Conservation (phyloP, 37 sponge, comb jelly and placozoan genomes). For the Chondrilla cf. caribensis region DNA sequence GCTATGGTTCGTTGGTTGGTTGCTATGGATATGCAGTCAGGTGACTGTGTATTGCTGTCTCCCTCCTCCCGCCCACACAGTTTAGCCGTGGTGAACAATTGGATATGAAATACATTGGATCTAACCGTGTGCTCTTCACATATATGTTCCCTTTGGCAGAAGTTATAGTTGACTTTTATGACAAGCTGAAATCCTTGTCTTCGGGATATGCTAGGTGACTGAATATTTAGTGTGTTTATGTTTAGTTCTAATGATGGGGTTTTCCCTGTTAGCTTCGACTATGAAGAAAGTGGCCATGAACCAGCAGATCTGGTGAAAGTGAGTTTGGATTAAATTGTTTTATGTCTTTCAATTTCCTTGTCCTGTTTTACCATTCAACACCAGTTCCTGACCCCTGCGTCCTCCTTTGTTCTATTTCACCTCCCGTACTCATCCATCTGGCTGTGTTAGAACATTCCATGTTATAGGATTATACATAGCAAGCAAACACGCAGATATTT, state of each 20-base stretch:
- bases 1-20: constrained; percentile 9
- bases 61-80: constrained; percentile 18
- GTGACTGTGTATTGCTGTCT: neutral
- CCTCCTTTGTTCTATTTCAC: too few species aligned
- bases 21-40: neutral
- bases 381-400: too few species aligned
- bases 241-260: neutral
- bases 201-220: constrained; percentile 89
- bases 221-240: neutral
- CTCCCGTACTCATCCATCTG: too few species aligned
- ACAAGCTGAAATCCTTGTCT: constrained; percentile 75
- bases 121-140: constrained; percentile 69
- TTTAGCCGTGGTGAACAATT: constrained; percentile 65
- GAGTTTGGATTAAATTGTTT: neutral
- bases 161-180: constrained; percentile 84
- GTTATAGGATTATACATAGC: too few species aligned
- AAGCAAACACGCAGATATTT: too few species aligned
- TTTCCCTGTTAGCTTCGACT: constrained; percentile 77
- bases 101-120: constrained; percentile 64
- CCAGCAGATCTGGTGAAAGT: constrained; percentile 77
- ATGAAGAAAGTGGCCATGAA: constrained; percentile 87
- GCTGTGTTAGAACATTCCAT: too few species aligned
- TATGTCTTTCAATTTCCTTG: neutral
- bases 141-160: constrained; percentile 83
- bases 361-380: neutral